Evolutionary conservation across 2,888 invertebrate species (phyloP), one percentile per base, ranked within the genome.

Genomic region (Drosophila kuntzei): DNA sequence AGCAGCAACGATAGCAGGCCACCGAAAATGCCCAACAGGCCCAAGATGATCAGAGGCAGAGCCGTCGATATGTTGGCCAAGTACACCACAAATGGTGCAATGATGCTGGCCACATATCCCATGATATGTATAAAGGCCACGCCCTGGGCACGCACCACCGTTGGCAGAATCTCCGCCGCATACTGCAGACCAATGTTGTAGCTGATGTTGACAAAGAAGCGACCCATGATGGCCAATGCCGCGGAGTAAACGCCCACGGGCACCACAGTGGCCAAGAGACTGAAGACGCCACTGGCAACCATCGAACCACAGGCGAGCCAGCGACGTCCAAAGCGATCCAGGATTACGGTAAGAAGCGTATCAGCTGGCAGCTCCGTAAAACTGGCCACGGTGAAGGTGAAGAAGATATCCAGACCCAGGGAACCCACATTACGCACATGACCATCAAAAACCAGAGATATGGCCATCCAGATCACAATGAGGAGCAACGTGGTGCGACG

Each of bases 181-280:
- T 97, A 98, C 80, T 97, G 97, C 0, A 97, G 94, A 0, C 97
- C 97, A 72, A 97, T 97, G 91, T 97, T 97, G 92, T 97, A 97
- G 0, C 97, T 96, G 53, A 97, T 97, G 91, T 97, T 97, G 11
- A 97, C 96, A 71, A 96, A 96, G 79, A 97, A 97, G 16, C 97
- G 93, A 3, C 97, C 97, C 67, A 96, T 93, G 69, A 98, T 96
- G 7, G 97, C 97, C 54, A 97, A 92, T 0, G 95, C 93, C 0
- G 97, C 97, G 36, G 96, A 95, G 5, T 95, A 95, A 1, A 95
- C 94, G 37, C 96, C 95, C 63, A 94, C 92, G 4, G 97, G 96
- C 0, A 96, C 96, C 44, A 94, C 93, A 0, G 95, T 95, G 14
- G 97, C 96, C 61, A 96, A 91, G 2, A 97, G 92, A 91, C 96